Conservation (phyloP, 1,140 invertebrate species). For the Orius laevigatus region DNA sequence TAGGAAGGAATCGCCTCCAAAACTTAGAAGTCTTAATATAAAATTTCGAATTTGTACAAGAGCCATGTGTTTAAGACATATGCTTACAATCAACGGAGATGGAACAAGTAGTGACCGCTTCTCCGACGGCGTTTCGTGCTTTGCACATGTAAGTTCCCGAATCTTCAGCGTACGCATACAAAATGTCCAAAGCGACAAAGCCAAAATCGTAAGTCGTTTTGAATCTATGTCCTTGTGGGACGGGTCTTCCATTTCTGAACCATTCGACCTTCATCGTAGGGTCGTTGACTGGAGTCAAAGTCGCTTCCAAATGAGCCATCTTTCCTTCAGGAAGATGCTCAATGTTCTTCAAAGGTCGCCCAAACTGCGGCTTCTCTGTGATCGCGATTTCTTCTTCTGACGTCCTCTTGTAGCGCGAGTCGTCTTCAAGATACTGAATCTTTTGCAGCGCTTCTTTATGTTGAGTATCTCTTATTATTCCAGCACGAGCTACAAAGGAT, state of each 20-base stretch:
- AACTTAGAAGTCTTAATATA: too few relatives aligned
- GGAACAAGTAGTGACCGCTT: constrained; percentile 78
- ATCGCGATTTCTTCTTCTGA: constrained; percentile 53
- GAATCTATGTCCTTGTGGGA: constrained; percentile 73
- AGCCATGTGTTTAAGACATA: neutral
- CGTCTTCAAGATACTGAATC: constrained; percentile 81
- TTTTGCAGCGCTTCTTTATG: constrained; percentile 85
- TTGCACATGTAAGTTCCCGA: constrained; percentile 88
- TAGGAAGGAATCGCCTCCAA: too few relatives aligned
- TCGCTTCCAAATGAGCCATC: constrained; percentile 86
- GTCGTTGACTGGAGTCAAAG: constrained; percentile 85
- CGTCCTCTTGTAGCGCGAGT: constrained; percentile 54
- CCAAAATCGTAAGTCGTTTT: constrained; percentile 92
- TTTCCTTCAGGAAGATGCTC: constrained; percentile 73
- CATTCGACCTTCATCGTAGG: constrained; percentile 90
- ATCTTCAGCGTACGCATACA: constrained; percentile 93
- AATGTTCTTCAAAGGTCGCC: constrained; percentile 67
- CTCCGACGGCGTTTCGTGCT: constrained; percentile 79
- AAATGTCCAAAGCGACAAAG: constrained; percentile 84
- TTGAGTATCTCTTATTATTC: constrained; percentile 84
- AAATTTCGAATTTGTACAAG: neutral
- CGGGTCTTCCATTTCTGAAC: constrained; percentile 80
- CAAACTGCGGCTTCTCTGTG: constrained; percentile 75
- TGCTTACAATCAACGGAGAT: constrained; percentile 63
- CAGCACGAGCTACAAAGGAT: constrained; percentile 46